Base-by-base conservation (phyloP, 1,140 invertebrate genomes). In the Dysdera silvatica region DNA sequence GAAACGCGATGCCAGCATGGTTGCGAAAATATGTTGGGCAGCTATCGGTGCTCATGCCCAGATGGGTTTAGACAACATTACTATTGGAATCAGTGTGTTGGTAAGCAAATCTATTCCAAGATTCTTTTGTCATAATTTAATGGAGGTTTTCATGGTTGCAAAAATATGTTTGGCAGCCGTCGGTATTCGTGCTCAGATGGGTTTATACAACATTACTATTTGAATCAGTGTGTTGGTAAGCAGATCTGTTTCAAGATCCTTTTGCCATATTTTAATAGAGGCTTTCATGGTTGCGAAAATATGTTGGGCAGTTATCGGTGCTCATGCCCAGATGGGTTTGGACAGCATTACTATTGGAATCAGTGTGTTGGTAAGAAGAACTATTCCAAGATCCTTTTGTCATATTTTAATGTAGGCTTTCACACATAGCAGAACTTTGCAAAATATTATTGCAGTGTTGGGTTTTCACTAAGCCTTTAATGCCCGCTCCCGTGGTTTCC, bases 11-110 rank as follows among this genome's bases (percentile, higher is more conserved):
- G 91, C 71, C 81, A 87, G 55, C 91, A 92, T 0, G 79, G 83
- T n/a, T 95, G 92, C 74, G 80, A 87, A 12, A 98, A 98, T 73
- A 83, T 84, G 1, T 84, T 85, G 0, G 95, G 95, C 6, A 88
- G 87, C 43, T 98, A 89, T 73, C 78, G 79, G 41, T 98, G 94
- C 75, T 76, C 80, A 7, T 97, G 94, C 77, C 93, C 93, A 0
- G 75, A 82, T 3, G 93, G 93, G 0, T 96, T 93, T 74, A 81
- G 77, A 20, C 80, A 82, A 47, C 86, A 89, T 70, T 74, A 80
- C 5, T 83, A 85, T 63, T 83, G 83, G 72, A 88, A 87, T 68
- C 82, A 85, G 43, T 91, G 89, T 72, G 79, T 88, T 24, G 76
- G 76, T 77, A 67, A 69, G 72, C 24, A 28, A 31, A 31, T 32